Evolutionary conservation across 2,797 vertebrate species (phyloP).

Genomic region (Artibeus lituratus): DNA sequence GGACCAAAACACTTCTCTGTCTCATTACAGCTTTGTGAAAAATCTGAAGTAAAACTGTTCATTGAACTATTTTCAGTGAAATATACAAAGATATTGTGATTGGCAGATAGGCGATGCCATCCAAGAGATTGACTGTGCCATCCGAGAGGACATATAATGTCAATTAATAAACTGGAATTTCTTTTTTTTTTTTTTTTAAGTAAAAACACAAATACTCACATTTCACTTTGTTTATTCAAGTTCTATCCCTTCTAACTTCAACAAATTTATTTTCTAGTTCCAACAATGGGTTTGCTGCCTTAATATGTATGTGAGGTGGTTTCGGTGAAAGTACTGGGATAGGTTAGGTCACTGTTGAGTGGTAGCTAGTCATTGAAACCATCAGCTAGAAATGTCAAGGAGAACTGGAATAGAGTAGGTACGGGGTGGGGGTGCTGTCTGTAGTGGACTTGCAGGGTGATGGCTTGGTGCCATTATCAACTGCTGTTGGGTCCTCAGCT

Average conservation of each 20-base stretch:
- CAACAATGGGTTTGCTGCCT: not conserved
- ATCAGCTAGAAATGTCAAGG: not conserved
- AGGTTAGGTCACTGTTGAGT: not conserved
- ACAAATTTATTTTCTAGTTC: conserved; percentile 1
- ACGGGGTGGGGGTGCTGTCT: not conserved
- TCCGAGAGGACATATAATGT: not conserved
- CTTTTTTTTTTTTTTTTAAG: not conserved
- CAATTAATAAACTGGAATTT: not conserved
- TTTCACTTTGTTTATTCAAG: conserved; percentile 42
- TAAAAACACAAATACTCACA: conserved; percentile 18
- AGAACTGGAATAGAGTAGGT: not conserved
- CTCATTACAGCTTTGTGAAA: not conserved
- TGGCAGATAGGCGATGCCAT: not conserved
- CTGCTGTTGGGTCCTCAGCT: not conserved
- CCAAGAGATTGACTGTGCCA: not conserved
- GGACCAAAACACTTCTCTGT: conserved; percentile 8
- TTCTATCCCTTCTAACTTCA: conserved; percentile 2
- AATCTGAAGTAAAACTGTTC: not conserved
- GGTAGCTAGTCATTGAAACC: not conserved
- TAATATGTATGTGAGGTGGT: not conserved
- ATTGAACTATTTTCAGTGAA: not conserved
- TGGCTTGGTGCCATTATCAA: not conserved
- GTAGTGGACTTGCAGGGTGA: not conserved
- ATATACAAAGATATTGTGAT: not conserved
- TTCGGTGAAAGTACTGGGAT: not conserved